phyloP scores from a whole-genome alignment of 2,888 invertebrate species.

The Mellilla xanthometata region DNA sequence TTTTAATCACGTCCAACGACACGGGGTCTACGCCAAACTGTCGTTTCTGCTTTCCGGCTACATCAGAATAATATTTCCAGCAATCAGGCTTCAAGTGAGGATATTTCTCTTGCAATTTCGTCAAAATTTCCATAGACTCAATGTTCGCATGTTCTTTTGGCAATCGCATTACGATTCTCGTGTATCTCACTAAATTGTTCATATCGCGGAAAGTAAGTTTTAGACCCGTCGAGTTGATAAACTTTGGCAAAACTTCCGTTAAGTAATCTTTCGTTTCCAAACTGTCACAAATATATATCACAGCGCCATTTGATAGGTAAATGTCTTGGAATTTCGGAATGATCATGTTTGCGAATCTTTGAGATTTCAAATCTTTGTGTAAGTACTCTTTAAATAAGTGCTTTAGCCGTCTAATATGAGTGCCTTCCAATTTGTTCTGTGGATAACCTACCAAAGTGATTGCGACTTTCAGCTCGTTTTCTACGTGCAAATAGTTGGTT shows the following conservation, averaged over 20 bases:
- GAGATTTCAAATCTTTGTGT: slow-evolving; percentile 67
- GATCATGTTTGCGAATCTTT: slow-evolving; percentile 61
- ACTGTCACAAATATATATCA: slow-evolving; percentile 73
- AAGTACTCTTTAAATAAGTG: slow-evolving; percentile 69
- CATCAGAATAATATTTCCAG: slow-evolving; percentile 73
- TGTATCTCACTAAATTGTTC: slow-evolving; percentile 61
- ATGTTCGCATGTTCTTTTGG: slow-evolving; percentile 62
- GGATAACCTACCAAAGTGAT: slow-evolving; percentile 70
- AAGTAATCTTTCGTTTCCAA: slow-evolving; percentile 72
- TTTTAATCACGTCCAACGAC: slow-evolving; percentile 64
- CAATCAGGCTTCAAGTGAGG: slow-evolving; percentile 63
- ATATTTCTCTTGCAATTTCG: slow-evolving; percentile 52
- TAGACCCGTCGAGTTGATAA: slow-evolving; percentile 63
- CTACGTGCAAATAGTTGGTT: slow-evolving; percentile 70
- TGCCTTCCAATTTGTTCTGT: slow-evolving; percentile 66
- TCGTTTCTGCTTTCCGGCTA: slow-evolving; percentile 70
- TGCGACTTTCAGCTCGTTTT: slow-evolving; percentile 67
- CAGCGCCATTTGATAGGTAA: slow-evolving; percentile 70
- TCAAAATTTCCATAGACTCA: slow-evolving; percentile 58
- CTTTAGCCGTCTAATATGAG: slow-evolving; percentile 63
- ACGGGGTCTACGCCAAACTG: slow-evolving; percentile 72
- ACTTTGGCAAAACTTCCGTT: slow-evolving; percentile 61
- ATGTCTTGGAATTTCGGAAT: slow-evolving; percentile 72
- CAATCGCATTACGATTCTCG: slow-evolving; percentile 63
- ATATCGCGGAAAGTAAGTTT: slow-evolving; percentile 64